phyloP scores from a whole-genome alignment of 2,113 vertebrate genomes.

The Polypterus bichir region DNA sequence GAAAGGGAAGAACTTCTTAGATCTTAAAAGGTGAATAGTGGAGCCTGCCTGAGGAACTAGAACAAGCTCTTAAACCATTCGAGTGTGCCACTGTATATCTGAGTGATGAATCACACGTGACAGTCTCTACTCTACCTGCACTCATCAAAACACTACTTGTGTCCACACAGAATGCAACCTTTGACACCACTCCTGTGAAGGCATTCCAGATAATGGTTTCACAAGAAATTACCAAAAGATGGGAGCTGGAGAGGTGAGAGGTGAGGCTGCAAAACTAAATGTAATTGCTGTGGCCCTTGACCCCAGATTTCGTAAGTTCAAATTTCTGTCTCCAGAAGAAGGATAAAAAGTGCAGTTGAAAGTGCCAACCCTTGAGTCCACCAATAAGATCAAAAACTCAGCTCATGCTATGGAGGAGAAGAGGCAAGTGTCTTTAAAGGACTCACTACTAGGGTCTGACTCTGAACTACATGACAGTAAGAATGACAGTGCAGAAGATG shows the following conservation, averaged over 20 bases:
- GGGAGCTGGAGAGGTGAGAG: conserved; percentile 1
- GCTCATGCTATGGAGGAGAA: too few relatives aligned
- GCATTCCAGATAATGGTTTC: conserved; percentile 3
- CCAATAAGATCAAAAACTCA: too few relatives aligned
- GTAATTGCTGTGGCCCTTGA: too few relatives aligned
- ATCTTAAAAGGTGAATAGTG: conserved; percentile 9
- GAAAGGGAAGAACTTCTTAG: conserved; percentile 3
- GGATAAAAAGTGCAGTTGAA: too few relatives aligned
- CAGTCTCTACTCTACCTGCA: conserved; percentile 5
- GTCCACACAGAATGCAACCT: conserved; percentile 1
- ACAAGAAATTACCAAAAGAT: conserved; percentile 6
- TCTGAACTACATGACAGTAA: too few relatives aligned
- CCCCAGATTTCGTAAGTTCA: too few relatives aligned
- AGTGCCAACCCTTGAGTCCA: too few relatives aligned
- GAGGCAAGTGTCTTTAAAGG: too few relatives aligned
- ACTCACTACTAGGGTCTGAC: too few relatives aligned
- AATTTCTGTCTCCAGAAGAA: too few relatives aligned
- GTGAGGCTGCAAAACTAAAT: too few relatives aligned
- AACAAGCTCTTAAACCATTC: conserved; percentile 3
- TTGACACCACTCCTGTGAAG: background rate
- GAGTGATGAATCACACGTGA: conserved; percentile 7
- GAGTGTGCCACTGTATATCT: conserved; percentile 9
- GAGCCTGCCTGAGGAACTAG: conserved; percentile 5
- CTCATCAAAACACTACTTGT: conserved; percentile 1
- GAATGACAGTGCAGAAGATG: too few relatives aligned